phyloP scores from a whole-genome alignment of 2,888 invertebrate genomes.

The Rhagonycha lutea region DNA sequence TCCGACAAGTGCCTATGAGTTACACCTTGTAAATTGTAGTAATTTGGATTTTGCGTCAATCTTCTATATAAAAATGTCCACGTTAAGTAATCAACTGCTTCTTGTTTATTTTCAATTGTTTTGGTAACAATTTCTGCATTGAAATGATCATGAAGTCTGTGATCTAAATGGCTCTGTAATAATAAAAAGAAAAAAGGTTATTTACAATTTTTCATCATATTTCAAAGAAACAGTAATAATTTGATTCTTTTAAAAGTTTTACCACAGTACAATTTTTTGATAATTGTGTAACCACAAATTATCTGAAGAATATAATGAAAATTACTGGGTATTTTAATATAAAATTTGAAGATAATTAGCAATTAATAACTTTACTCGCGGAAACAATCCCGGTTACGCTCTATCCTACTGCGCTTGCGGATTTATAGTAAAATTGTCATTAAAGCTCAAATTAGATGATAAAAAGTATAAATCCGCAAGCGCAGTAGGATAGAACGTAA shows the following conservation, averaged over 20 bases:
- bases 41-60: conserved; percentile 98
- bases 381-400: no score
- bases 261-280: neutral
- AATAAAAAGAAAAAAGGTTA: conserved; percentile 23
- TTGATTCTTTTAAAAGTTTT: no score
- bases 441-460: no score
- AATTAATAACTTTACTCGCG: no score
- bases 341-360: no score
- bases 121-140: conserved; percentile 99
- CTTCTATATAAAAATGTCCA: conserved; percentile 98
- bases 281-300: no score
- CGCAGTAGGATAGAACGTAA: no score
- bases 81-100: conserved; percentile 98
- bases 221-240: neutral
- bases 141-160: conserved; percentile 97
- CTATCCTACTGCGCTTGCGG: no score
- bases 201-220: neutral
- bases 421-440: no score
- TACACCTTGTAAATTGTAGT: conserved; percentile 96
- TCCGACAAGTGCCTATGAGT: conserved; percentile 97
- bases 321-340: no score
- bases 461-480: no score
- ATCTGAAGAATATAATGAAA: no score
- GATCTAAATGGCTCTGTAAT: conserved; percentile 90
- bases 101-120: conserved; percentile 99